phyloP scores from a whole-genome alignment of 2,113 vertebrate genomes.

The Notarius quadriscutis region DNA sequence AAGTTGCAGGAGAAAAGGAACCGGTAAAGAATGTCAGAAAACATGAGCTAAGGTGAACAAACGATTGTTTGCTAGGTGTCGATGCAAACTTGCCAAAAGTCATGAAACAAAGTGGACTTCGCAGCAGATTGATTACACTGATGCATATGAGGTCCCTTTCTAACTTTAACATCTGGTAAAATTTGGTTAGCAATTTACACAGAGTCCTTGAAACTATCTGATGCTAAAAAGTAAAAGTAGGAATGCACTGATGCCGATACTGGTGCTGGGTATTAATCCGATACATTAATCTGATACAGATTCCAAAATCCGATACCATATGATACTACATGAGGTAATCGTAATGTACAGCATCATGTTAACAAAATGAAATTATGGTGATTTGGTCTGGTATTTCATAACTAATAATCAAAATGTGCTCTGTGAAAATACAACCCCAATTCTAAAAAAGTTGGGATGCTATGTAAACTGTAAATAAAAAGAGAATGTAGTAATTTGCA shows the following conservation, averaged over 20 bases:
- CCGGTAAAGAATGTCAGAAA: neutral
- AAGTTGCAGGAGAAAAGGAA: neutral
- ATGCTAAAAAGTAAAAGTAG: neutral
- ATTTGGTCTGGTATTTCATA: neutral
- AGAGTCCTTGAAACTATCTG: neutral
- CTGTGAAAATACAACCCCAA: neutral
- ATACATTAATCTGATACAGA: neutral
- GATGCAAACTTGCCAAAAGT: neutral
- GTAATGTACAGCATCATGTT: neutral
- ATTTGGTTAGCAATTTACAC: neutral
- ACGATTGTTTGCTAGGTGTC: neutral
- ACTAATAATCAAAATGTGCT: neutral
- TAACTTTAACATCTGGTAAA: neutral
- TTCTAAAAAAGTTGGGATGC: too few relatives aligned
- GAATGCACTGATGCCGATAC: neutral
- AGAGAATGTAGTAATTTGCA: too few relatives aligned
- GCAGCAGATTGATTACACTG: neutral
- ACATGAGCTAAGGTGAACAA: neutral
- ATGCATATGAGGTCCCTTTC: neutral
- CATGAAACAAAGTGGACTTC: neutral
- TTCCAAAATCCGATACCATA: neutral
- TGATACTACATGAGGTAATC: neutral
- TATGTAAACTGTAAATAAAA: too few relatives aligned
- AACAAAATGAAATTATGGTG: neutral
- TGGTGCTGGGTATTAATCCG: neutral